Evolutionary conservation across 2,113 vertebrate genomes (phyloP), one percentile per base, ranked within the genome.

Genomic region (Sinosuthora webbiana): DNA sequence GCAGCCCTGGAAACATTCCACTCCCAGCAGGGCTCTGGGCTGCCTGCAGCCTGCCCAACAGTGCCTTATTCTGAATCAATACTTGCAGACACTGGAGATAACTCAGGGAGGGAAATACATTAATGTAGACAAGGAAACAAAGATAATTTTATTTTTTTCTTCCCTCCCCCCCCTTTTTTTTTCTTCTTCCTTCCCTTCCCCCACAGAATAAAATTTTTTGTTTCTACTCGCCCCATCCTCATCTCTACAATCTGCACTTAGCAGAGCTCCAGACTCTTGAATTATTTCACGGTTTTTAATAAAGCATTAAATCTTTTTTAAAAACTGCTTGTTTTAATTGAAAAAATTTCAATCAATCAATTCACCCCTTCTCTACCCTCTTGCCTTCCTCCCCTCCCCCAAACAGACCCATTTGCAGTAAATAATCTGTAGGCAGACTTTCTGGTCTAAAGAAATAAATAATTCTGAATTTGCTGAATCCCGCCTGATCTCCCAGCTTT

Each of bases 241-340:
- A 49, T 77, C 37, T 85, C 44, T 93, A 39, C 77, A 69, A 64
- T 81, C 80, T 79, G 83, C 87, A 92, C 75, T 93, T 92, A 84
- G 87, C 78, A 96, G 73, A 79, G n/a, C 49, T 89, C 86, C 91
- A 93, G 56, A 63, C 70, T 91, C 88, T 63, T 91, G 89, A 97
- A 87, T 96, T 96, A 97, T 94, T 97, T 93, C 91, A 67, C 81
- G 27, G 59, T 95, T 91, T 83, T 90, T 96, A 92, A 90, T 93
- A 88, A 84, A 74, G 83, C 91, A 90, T 96, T 98, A 97, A 98
- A 97, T 98, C 96, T 97, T 96, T 96, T 96, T 92, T 60, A 60
- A 96, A 97, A 97, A 96, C 78, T 95, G 90, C 94, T 96, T 96
- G 68, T 97, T 98, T 98, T 98, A 97, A 98, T 97, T 98, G 97